Percentiles rank a stretch among this genome's conserved stretches.
These are phyloP conservation scores for Cotesia glomerata DNA, from an alignment of 1,140 invertebrate genomes.

Conservation along the genomic window DNA sequence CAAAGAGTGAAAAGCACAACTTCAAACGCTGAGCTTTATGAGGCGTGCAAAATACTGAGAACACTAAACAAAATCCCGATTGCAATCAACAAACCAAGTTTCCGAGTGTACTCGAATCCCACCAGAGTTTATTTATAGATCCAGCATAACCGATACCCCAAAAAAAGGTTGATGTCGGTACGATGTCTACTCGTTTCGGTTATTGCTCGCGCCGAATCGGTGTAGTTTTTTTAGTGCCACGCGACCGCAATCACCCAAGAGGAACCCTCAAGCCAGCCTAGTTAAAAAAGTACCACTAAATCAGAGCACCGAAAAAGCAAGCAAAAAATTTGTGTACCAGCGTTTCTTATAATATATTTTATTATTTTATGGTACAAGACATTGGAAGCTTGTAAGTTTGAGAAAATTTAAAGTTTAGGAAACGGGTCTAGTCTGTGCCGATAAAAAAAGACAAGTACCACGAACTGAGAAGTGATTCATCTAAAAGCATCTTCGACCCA, in stretches of 20 bases:
- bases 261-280: slow-evolving; percentile 3
- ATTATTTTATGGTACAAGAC: not conserved
- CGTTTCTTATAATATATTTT: no score
- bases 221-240: not conserved
- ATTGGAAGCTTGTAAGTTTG: not conserved
- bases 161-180: no score
- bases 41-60: not conserved
- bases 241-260: slow-evolving; percentile 20
- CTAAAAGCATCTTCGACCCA: not conserved
- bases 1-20: no score
- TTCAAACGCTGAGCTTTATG: no score
- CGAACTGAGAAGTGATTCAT: not conserved
- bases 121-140: slow-evolving; percentile 7
- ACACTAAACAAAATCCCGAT: not conserved
- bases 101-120: not conserved
- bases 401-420: not conserved
- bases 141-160: no score
- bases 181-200: not conserved
- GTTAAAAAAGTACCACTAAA: slow-evolving; percentile 14
- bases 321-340: not conserved
- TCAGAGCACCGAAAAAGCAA: not conserved
- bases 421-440: not conserved
- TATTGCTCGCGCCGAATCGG: not conserved
- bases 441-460: slow-evolving; percentile 15
- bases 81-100: no score